Base-by-base conservation (phyloP, 2,888 invertebrate genomes). In the Ischnus inquisitorius region DNA sequence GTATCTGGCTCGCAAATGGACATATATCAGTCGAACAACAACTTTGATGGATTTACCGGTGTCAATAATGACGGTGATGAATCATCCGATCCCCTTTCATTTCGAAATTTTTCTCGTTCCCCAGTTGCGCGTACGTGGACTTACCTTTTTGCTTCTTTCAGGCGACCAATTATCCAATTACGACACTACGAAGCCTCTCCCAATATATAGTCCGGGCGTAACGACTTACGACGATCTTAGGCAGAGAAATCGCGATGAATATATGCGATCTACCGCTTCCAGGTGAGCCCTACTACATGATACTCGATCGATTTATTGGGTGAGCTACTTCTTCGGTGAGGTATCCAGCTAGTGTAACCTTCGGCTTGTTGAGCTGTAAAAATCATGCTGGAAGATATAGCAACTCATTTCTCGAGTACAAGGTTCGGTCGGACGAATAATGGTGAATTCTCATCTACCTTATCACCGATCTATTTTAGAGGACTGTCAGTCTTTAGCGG, bases 201-300 rank as follows among this genome's bases (percentile, higher is more conserved):
- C 39, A 5, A 75, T 75, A 67, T 74, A 43, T 19, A 8, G 10
- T 12, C 46, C 71, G 3, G 8, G 25, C 1, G 4, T 65, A 5
- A 72, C 65, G 10, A 79, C 79, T 39, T 83, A 83, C 10, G 83
- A 83, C 10, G 79, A 79, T 60, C 57, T 79, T 10, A 57, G 83
- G 6, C 71, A 46, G n/a, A 69, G 41, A 64, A 83, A 83, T 71
- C 79, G 83, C 0, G 75, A 83, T 0, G 83, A 83, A 3, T 83
- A 83, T 25, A 25, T 25, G 25, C 71, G 60, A 65, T 76, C 79
- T 5, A 19, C 68, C 22, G 46, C 60, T 34, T 12, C 57, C 5
- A 64, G 79, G 79, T 83, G 34, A 46, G 51, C 34, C 19, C 19
- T 51, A 8, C 8, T 51, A 25, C 2, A n/a, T 48, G 43, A 60